These are phyloP conservation scores for Planococcus citri DNA, from an alignment of 1,140 invertebrate genomes.

Conservation along the genomic window DNA sequence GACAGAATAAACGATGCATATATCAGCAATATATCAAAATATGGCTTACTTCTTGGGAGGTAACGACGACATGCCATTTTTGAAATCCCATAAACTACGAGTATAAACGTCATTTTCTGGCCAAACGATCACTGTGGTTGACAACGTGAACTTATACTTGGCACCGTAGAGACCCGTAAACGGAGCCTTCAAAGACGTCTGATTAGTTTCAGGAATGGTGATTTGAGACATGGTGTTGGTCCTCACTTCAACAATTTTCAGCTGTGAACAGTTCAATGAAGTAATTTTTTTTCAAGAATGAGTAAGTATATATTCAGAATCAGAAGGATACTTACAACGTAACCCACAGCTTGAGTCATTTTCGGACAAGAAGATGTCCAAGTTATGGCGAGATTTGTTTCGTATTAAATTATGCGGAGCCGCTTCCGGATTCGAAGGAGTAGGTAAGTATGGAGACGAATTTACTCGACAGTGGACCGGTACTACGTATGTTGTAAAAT, in stretches of 20 bases:
- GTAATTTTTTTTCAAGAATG: not conserved
- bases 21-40: conserved; percentile 33
- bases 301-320: not conserved
- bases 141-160: conserved; percentile 45
- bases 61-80: conserved; percentile 31
- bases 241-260: conserved; percentile 37
- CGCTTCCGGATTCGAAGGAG: conserved; percentile 46
- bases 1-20: no score
- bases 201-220: conserved; percentile 10
- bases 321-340: conserved; percentile 39
- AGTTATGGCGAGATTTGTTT: conserved; percentile 34
- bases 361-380: conserved; percentile 40
- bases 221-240: conserved; percentile 36
- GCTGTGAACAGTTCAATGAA: not conserved
- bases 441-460: conserved; percentile 43
- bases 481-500: conserved; percentile 44
- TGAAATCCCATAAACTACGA: conserved; percentile 45
- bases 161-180: conserved; percentile 48
- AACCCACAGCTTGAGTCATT: conserved; percentile 40
- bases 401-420: conserved; percentile 42
- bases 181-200: not conserved
- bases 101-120: conserved; percentile 44
- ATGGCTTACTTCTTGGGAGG: not conserved
- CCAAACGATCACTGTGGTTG: conserved; percentile 40
- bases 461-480: conserved; percentile 45